phyloP scores from a whole-genome alignment of 2,113 vertebrate species.

The Penelope pileata region DNA sequence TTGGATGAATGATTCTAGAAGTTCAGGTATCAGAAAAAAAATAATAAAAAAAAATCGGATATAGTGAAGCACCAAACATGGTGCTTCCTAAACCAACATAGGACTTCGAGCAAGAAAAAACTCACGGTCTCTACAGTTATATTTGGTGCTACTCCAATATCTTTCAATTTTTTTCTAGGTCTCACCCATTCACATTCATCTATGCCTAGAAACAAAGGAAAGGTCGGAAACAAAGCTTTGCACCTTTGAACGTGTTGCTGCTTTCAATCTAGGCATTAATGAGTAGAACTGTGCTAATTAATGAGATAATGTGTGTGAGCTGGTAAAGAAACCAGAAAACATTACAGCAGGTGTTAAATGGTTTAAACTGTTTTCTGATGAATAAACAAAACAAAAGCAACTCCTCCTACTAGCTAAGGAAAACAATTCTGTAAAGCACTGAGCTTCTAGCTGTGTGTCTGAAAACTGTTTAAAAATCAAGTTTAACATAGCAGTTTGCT shows the following conservation, averaged over 20 bases:
- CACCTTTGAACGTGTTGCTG: neutral
- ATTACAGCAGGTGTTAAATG: neutral
- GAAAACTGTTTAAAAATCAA: neutral
- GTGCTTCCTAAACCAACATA: no score
- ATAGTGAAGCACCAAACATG: neutral
- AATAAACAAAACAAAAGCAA: conserved; percentile 17
- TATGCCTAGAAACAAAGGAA: neutral
- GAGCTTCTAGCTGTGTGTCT: neutral
- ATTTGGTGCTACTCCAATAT: neutral
- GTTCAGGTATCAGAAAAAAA: neutral
- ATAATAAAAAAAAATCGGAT: neutral
- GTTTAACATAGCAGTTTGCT: neutral
- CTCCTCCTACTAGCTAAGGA: neutral
- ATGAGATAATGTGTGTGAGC: neutral
- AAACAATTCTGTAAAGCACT: neutral
- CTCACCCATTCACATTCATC: neutral
- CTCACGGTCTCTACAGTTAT: neutral
- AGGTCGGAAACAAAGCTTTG: neutral
- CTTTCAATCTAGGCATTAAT: neutral
- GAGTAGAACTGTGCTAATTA: conserved; percentile 8
- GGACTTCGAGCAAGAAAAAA: neutral
- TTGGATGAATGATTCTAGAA: neutral
- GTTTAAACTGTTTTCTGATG: neutral
- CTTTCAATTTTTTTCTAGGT: neutral
- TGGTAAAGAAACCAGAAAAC: neutral